Evolutionary conservation across 1,140 invertebrate genomes (phyloP).

Genomic region (Tetragnatha versicolor): DNA sequence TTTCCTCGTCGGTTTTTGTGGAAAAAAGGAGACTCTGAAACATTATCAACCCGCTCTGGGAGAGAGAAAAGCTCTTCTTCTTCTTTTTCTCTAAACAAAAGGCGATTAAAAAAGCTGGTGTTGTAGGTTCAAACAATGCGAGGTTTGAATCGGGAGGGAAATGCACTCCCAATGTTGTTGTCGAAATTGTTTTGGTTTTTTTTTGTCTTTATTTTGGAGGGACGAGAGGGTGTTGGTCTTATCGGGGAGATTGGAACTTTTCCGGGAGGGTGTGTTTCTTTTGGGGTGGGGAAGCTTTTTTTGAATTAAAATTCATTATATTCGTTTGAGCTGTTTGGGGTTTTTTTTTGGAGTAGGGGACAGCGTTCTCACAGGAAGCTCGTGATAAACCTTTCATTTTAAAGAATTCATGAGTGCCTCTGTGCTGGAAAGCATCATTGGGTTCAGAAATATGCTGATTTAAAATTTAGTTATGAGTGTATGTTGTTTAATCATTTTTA

Average conservation of each 20-base stretch:
- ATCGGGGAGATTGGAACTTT: slow-evolving; percentile 16
- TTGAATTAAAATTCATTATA: no score
- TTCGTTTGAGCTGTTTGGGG: no score
- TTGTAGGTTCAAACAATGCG: slow-evolving; percentile 42
- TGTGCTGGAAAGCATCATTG: no score
- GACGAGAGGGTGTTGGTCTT: neutral
- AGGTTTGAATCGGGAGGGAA: slow-evolving; percentile 7
- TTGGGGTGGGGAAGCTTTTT: neutral
- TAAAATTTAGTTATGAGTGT: no score
- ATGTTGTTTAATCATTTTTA: no score
- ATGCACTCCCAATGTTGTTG: slow-evolving; percentile 33
- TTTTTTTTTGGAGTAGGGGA: neutral
- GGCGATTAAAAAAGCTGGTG: slow-evolving; percentile 31
- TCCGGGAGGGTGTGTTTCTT: neutral
- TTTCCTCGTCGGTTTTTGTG: neutral
- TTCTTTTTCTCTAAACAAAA: slow-evolving; percentile 34
- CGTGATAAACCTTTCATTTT: no score
- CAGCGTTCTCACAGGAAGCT: no score
- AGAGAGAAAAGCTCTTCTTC: neutral
- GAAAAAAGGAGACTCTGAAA: slow-evolving; percentile 3
- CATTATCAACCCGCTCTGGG: slow-evolving; percentile 22
- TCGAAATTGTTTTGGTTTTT: slow-evolving; percentile 18
- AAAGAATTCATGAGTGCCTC: no score
- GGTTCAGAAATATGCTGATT: no score
- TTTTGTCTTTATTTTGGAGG: neutral